phyloP scores from a whole-genome alignment of 30 jellyfish, hydroid and myxozoan genomes.

The Chironex yamaguchii region DNA sequence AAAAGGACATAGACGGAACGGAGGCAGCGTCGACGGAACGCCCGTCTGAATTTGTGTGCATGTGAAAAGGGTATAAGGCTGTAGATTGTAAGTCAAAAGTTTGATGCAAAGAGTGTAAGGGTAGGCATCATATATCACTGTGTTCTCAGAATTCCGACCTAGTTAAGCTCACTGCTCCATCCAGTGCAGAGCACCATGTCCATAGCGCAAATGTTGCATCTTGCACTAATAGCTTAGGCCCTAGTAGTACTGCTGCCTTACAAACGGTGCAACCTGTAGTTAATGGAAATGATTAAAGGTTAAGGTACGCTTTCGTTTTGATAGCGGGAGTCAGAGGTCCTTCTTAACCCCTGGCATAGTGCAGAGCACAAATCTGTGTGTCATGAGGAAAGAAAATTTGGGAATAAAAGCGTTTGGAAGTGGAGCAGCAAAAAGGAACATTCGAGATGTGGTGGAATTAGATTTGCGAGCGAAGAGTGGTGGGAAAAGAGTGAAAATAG shows the following conservation, averaged over 20 bases:
- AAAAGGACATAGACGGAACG: too few relatives aligned
- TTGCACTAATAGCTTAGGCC: too few relatives aligned
- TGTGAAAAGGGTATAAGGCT: background rate
- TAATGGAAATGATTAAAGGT: background rate
- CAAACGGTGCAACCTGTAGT: slow-evolving; percentile 1
- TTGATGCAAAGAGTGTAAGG: background rate
- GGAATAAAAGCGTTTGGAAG: slow-evolving; percentile 35
- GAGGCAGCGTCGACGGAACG: too few relatives aligned
- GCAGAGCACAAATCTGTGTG: background rate
- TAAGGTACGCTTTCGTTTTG: slow-evolving; percentile 6
- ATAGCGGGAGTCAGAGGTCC: slow-evolving; percentile 12
- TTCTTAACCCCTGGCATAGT: slow-evolving; percentile 1
- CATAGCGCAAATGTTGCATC: background rate
- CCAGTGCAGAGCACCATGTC: background rate
- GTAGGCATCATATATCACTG: background rate
- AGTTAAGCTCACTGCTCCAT: background rate
- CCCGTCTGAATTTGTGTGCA: slow-evolving; percentile 15
- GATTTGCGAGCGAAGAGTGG: background rate
- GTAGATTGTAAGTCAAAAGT: background rate
- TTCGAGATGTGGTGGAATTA: background rate
- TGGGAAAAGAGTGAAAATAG: background rate
- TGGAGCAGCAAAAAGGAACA: background rate
- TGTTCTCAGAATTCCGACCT: background rate
- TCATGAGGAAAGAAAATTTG: background rate
- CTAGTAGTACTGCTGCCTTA: background rate